A percentile compares a stretch with the other conserved stretches of the same genome.
Conservation (phyloP, 2,888 invertebrate genomes). For the Drosophila aldrichi region DNA sequence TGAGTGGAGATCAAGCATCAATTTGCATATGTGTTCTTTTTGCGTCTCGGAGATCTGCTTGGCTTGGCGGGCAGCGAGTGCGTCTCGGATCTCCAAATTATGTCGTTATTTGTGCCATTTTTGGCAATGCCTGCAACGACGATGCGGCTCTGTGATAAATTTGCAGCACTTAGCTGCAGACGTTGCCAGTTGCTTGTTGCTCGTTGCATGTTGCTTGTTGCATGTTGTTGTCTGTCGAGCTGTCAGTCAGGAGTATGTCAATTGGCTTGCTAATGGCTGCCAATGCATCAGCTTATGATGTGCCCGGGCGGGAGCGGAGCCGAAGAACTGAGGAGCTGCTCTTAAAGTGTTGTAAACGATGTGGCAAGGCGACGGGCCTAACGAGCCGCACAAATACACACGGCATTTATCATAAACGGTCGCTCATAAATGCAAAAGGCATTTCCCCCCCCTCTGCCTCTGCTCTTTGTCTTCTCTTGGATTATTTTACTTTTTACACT, state of each 20-base stretch:
- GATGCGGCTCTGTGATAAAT: slow-evolving; percentile 69
- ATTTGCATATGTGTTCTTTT: slow-evolving; percentile 63
- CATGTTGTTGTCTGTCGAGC: slow-evolving; percentile 38
- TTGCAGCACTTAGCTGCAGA: slow-evolving; percentile 70
- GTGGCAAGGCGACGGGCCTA: slow-evolving; percentile 63
- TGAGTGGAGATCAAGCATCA: slow-evolving; percentile 38
- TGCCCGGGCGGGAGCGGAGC: not conserved
- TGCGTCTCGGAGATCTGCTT: slow-evolving; percentile 23
- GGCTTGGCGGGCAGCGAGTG: slow-evolving; percentile 3
- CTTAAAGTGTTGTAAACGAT: slow-evolving; percentile 76
- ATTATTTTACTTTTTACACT: slow-evolving; percentile 39
- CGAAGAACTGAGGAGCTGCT: slow-evolving; percentile 28
- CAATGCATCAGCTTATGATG: slow-evolving; percentile 64
- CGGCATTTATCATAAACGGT: slow-evolving; percentile 72
- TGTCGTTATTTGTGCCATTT: slow-evolving; percentile 83
- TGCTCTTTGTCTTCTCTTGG: not conserved
- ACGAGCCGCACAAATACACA: slow-evolving; percentile 58
- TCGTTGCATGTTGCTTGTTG: slow-evolving; percentile 13
- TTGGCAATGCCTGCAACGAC: slow-evolving; percentile 67
- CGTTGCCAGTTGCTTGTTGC: slow-evolving; percentile 29
- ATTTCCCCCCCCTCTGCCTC: not conserved
- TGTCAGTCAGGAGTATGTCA: slow-evolving; percentile 75
- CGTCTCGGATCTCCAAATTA: slow-evolving; percentile 76
- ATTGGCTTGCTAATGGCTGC: slow-evolving; percentile 78
- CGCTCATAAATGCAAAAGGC: slow-evolving; percentile 57